phyloP scores from a whole-genome alignment of 2,888 invertebrate species.

The Elysia crispata region DNA sequence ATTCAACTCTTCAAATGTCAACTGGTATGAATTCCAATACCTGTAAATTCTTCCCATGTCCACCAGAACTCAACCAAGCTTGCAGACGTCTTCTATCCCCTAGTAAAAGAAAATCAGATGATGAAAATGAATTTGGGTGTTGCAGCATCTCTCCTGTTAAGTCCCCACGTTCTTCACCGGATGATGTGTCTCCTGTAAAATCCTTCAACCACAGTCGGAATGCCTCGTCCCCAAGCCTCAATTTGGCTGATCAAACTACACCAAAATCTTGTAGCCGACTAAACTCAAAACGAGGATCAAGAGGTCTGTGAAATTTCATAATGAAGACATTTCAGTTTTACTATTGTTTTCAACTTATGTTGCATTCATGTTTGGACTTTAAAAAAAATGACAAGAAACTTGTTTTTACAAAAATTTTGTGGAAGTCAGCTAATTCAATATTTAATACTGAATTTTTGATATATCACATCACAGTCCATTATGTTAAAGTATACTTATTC shows the following conservation, averaged over 20 bases:
- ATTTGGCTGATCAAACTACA: slow-evolving; percentile 10
- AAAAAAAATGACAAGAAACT: too few species aligned
- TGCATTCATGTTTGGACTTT: too few species aligned
- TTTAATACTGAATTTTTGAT: too few species aligned
- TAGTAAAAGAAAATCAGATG: slow-evolving; percentile 45
- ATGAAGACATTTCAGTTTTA: neutral
- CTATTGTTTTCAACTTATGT: too few species aligned
- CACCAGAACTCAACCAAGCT: neutral
- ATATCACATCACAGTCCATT: too few species aligned
- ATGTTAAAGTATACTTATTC: too few species aligned
- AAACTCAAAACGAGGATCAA: too few species aligned
- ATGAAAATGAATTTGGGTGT: slow-evolving; percentile 30
- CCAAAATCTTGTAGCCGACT: slow-evolving; percentile 31
- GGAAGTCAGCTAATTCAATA: too few species aligned
- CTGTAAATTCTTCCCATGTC: too few species aligned
- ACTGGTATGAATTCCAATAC: too few species aligned
- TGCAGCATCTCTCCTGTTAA: slow-evolving; percentile 30
- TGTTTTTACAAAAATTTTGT: too few species aligned
- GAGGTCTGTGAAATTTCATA: neutral
- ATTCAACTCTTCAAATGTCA: too few species aligned
- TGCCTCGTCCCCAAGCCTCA: neutral
- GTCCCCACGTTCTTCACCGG: slow-evolving; percentile 23
- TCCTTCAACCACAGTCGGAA: neutral
- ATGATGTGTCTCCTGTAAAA: slow-evolving; percentile 3
- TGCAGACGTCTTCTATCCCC: slow-evolving; percentile 32